Evolutionary conservation across 1,140 invertebrate genomes (phyloP).

Genomic region (Cotesia vestalis): DNA sequence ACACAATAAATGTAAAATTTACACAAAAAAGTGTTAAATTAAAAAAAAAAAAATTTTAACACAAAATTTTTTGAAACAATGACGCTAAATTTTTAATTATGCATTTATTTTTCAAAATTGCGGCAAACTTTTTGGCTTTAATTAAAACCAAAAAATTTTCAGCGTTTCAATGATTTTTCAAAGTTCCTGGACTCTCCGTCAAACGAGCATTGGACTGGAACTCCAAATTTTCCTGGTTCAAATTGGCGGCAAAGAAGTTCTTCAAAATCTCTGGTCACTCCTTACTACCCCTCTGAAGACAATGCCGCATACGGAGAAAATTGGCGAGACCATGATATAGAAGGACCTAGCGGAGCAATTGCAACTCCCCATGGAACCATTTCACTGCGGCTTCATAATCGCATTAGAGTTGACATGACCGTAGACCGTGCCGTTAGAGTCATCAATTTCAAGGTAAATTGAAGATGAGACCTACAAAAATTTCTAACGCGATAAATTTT

Average conservation of each 20-base stretch:
- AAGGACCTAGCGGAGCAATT: conserved; percentile 63
- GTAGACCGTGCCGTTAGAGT: conserved; percentile 81
- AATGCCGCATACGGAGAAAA: conserved; percentile 54
- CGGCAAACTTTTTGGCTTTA: not conserved
- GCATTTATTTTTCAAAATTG: too few species aligned
- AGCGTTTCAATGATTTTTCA: conserved; percentile 57
- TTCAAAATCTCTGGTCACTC: conserved; percentile 42
- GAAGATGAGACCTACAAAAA: not conserved
- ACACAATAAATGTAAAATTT: too few species aligned
- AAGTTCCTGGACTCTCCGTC: conserved; percentile 59
- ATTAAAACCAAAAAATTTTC: conserved; percentile 21
- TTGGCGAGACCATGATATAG: conserved; percentile 58
- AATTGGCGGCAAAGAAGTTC: conserved; percentile 55
- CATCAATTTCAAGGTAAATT: conserved; percentile 73
- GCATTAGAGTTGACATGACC: conserved; percentile 83
- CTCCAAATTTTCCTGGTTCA: conserved; percentile 43
- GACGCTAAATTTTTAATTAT: too few species aligned
- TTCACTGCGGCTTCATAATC: conserved; percentile 77
- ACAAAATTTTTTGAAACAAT: too few species aligned
- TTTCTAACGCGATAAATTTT: not conserved
- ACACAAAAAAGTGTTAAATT: too few species aligned
- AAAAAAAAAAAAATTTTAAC: too few species aligned
- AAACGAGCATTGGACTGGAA: conserved; percentile 57
- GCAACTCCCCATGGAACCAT: conserved; percentile 85
- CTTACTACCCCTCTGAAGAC: conserved; percentile 55